phyloP scores from a whole-genome alignment of 2,888 invertebrate genomes.

The Deilephila elpenor region DNA sequence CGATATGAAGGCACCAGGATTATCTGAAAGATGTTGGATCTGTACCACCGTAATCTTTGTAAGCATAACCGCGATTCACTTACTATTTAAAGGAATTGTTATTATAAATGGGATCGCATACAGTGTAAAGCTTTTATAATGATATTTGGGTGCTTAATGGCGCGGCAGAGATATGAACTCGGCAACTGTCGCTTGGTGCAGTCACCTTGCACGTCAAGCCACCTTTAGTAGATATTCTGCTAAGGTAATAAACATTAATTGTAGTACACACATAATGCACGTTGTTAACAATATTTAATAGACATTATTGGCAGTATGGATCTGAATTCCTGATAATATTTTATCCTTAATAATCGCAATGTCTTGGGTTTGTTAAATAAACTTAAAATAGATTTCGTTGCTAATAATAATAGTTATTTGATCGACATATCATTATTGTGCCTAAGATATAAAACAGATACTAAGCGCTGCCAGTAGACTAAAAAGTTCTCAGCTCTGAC shows the following conservation, averaged over 20 bases:
- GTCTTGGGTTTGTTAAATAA: too few species aligned
- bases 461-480: not conserved
- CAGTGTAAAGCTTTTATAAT: not conserved
- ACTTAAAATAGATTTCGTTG: too few species aligned
- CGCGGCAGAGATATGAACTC: conserved; percentile 3
- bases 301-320: too few species aligned
- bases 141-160: not conserved
- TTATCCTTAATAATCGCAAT: too few species aligned
- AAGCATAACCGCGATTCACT: not conserved
- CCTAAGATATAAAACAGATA: not conserved
- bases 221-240: too few species aligned
- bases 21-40: too few species aligned
- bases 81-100: not conserved
- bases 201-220: not conserved
- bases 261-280: not conserved
- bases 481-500: conserved; percentile 1
- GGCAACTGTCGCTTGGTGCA: not conserved
- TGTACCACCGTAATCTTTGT: not conserved
- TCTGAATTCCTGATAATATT: too few species aligned
- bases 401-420: too few species aligned
- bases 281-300: not conserved
- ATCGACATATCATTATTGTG: too few species aligned
- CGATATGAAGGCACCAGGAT: too few species aligned
- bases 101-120: not conserved
- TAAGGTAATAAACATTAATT: not conserved